Evolutionary conservation across 2,113 vertebrate genomes (phyloP), one percentile per base, ranked within the genome.

Genomic region (Tautogolabrus adspersus): DNA sequence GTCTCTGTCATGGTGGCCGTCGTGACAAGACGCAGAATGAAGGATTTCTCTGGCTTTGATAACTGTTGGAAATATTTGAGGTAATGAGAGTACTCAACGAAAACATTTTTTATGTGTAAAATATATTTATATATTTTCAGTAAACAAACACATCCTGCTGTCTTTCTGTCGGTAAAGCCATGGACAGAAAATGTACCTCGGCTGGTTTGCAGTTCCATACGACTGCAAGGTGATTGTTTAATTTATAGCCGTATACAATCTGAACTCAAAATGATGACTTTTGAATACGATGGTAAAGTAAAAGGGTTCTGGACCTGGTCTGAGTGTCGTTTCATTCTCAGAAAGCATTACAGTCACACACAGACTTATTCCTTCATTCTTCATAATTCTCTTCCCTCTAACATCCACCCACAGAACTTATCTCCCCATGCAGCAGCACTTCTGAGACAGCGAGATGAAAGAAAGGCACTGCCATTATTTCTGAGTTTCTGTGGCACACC

Each of bases 401-500:
- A 37, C 55, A 65, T 37, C 70, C 68, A 47, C 77, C 21, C 38
- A 67, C 44, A 71, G 38, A 68, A 60, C 49, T 40, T 55, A 74
- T 65, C 71, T 46, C 67, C 30, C 47, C 67, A 72, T 61, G 5
- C 56, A 83, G 63, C 62, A 69, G 42, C 40, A 63, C 63, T 19
- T 81, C 11, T 56, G 59, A 72, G 67, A 81, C 58, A 64, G 21
- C 16, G 22, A 37, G 30, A 59, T 74, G 75, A 75, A 66, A 76
- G 66, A 59, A 75, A 79, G 81, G 66, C 61, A 0, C 46, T 40
- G 56, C 75, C 44, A 67, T 77, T 84, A 75, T 76, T 64, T 38
- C 23, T 51, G n/a, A 38, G 52, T 65, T 77, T 81, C 74, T 84
- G 42, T 77, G 72, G 75, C 79, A 70, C 78, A 79, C 72, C 77